Evolutionary conservation across 1,140 invertebrate genomes (phyloP).

Genomic region (Colletes gigas): DNA sequence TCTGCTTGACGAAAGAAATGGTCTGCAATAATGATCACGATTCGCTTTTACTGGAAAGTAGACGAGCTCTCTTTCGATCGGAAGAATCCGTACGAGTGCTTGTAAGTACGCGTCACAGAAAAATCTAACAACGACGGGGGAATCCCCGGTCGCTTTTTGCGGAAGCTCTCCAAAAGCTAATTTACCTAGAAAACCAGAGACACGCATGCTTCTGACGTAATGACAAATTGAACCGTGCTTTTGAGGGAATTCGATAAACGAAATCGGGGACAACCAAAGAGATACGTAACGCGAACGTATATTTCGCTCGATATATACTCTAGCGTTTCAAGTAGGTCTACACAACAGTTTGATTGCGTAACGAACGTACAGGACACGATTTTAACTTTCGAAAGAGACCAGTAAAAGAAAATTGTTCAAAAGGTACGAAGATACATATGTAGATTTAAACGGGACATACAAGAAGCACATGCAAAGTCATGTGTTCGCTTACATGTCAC

Average conservation of each 20-base stretch:
- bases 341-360: neutral
- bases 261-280: neutral
- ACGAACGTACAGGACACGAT: neutral
- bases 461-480: neutral
- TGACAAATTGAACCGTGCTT: neutral
- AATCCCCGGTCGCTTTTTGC: neutral
- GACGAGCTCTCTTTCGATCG: neutral
- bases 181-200: neutral
- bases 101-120: neutral
- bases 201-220: neutral
- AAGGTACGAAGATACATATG: constrained; percentile 33
- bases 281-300: neutral
- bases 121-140: neutral
- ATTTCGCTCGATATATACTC: neutral
- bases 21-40: neutral
- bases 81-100: neutral
- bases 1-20: neutral
- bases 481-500: neutral
- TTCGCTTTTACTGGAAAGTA: neutral
- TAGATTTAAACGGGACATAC: constrained; percentile 8
- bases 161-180: constrained; percentile 26
- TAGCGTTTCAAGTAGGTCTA: neutral
- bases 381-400: neutral
- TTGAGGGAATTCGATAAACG: neutral
- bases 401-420: constrained; percentile 24